A percentile compares a stretch with the other conserved stretches of the same genome.
phyloP scores from a whole-genome alignment of 2,888 invertebrate genomes.

The Hyalella azteca region DNA sequence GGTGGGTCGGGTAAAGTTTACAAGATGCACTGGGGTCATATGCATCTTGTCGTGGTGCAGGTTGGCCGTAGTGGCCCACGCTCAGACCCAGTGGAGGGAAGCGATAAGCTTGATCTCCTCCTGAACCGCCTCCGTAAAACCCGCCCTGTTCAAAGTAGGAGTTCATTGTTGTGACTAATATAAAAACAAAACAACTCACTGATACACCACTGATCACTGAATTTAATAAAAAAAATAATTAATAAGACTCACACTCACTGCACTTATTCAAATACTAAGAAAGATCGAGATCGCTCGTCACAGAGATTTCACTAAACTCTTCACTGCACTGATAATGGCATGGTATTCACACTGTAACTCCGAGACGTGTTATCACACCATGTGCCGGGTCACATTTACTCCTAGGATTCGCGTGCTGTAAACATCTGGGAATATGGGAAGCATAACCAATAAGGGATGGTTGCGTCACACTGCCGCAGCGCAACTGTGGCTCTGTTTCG shows the following conservation, averaged over 20 bases:
- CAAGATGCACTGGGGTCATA: conserved; percentile 57
- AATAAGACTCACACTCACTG: conserved; percentile 41
- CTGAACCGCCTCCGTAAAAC: conserved; percentile 86
- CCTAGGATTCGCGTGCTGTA: conserved; percentile 57
- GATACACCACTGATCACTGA: conserved; percentile 54
- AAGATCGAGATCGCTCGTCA: conserved; percentile 44
- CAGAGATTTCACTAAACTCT: conserved; percentile 14
- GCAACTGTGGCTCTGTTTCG: conserved; percentile 56
- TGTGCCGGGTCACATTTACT: conserved; percentile 58
- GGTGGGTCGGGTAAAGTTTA: conserved; percentile 56
- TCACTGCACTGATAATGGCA: conserved; percentile 32
- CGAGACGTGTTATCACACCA: conserved; percentile 58
- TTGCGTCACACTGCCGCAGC: conserved; percentile 58
- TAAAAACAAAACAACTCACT: conserved; percentile 46
- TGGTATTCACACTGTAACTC: conserved; percentile 56
- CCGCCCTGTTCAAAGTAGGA: conserved; percentile 95
- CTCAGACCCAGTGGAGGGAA: conserved; percentile 77
- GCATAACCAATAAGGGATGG: conserved; percentile 56
- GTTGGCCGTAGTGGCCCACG: conserved; percentile 57
- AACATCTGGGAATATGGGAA: conserved; percentile 56
- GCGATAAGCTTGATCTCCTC: conserved; percentile 78
- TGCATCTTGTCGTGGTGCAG: conserved; percentile 56
- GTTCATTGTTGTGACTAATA: conserved; percentile 72
- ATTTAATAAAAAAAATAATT: conserved; percentile 24
- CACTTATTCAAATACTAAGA: conserved; percentile 45